Evolutionary conservation across 2,888 invertebrate species (phyloP).

Genomic region (Ypsolopha scabrella): DNA sequence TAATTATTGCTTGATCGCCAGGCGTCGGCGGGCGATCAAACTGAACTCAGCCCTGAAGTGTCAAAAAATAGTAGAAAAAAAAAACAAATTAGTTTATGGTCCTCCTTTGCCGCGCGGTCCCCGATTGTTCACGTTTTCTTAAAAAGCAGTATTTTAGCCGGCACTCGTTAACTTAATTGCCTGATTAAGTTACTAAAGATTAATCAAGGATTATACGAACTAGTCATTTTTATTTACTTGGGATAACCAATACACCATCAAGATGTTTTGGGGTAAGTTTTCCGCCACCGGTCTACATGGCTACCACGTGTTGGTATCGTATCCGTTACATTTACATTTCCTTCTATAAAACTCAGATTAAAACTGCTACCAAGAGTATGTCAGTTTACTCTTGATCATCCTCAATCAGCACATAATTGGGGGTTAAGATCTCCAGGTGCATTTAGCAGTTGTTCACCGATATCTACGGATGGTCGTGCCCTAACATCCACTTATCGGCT

Average conservation of each 20-base stretch:
- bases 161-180: not conserved
- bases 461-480: too few species aligned
- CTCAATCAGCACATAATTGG: too few species aligned
- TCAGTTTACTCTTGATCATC: too few species aligned
- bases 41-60: too few species aligned
- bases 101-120: not conserved
- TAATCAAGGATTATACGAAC: not conserved
- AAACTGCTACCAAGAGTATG: not conserved
- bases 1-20: too few species aligned
- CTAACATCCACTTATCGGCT: too few species aligned
- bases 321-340: not conserved
- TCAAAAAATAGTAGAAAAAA: too few species aligned
- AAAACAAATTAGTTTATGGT: not conserved
- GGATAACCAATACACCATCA: constrained; percentile 4
- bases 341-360: not conserved
- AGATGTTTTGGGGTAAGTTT: constrained; percentile 65
- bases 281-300: constrained; percentile 19
- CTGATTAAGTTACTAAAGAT: not conserved
- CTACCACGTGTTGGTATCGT: constrained; percentile 47
- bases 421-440: too few species aligned
- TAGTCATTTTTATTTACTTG: constrained; percentile 1
- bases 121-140: not conserved
- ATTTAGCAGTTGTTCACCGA: too few species aligned
- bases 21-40: too few species aligned
- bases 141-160: not conserved